These are phyloP conservation scores for Habropoda laboriosa DNA, from an alignment of 1,140 invertebrate species.

Conservation along the genomic window DNA sequence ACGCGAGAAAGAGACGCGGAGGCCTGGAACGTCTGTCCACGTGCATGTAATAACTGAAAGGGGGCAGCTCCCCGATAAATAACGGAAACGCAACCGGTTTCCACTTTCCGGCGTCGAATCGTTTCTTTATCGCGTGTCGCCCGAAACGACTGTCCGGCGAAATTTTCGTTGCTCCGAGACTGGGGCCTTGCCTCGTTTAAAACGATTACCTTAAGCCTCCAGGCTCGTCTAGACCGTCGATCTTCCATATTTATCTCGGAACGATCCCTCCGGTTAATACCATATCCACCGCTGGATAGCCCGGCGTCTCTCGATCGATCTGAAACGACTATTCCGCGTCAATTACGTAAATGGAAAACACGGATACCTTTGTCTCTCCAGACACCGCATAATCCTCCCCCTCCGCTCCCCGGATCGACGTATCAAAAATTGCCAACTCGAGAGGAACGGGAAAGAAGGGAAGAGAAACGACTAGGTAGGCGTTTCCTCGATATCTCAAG, in stretches of 20 bases:
- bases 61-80: slow-evolving; percentile 45
- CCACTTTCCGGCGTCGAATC: slow-evolving; percentile 49
- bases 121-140: slow-evolving; percentile 39
- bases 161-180: slow-evolving; percentile 20
- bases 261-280: not conserved
- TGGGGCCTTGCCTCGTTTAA: not conserved
- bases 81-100: slow-evolving; percentile 57
- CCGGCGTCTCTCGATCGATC: not conserved
- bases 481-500: not conserved
- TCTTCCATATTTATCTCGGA: slow-evolving; percentile 22
- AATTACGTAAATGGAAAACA: slow-evolving; percentile 9
- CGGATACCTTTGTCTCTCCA: not conserved
- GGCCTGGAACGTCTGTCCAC: slow-evolving; percentile 21
- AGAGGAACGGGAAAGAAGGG: not conserved
- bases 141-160: slow-evolving; percentile 14
- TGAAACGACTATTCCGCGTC: not conserved
- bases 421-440: slow-evolving; percentile 17
- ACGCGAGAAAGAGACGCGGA: slow-evolving; percentile 28
- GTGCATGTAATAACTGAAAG: slow-evolving; percentile 51
- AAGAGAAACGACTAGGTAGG: not conserved
- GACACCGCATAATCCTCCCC: not conserved
- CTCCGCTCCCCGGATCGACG: not conserved
- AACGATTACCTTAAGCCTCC: not conserved
- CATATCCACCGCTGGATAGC: not conserved
- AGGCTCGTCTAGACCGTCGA: slow-evolving; percentile 23